phyloP scores from a whole-genome alignment of 2,113 vertebrate species.

The Tricholaema leucomelas region DNA sequence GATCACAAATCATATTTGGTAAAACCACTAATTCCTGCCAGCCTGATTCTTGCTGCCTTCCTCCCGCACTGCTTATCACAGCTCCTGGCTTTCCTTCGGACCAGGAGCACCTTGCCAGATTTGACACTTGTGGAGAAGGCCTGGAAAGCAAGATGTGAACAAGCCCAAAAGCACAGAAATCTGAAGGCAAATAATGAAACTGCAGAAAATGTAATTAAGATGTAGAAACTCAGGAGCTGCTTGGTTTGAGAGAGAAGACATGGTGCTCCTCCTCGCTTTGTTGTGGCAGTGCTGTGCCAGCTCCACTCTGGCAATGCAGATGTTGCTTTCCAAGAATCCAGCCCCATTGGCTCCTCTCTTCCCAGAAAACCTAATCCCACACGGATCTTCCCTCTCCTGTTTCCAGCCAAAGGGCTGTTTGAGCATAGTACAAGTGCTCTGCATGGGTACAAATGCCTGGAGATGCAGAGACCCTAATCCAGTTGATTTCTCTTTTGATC shows the following conservation, averaged over 20 bases:
- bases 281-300: not conserved
- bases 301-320: not conserved
- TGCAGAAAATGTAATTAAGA: not conserved
- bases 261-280: not conserved
- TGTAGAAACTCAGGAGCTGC: not conserved
- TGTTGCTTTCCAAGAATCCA: not conserved
- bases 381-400: not conserved
- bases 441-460: not conserved
- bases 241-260: not conserved
- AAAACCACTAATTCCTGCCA: not conserved
- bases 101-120: not conserved
- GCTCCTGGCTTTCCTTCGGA: fast-evolving
- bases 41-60: not conserved
- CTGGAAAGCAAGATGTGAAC: not conserved
- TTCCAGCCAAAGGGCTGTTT: not conserved
- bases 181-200: not conserved
- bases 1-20: not conserved
- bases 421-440: fast-evolving
- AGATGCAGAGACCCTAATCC: not conserved
- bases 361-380: not conserved
- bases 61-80: fast-evolving
- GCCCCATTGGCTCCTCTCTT: not conserved
- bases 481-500: not conserved
- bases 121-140: not conserved
- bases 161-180: not conserved